phyloP scores from a whole-genome alignment of 2,113 vertebrate species.

The Bungarus multicinctus region DNA sequence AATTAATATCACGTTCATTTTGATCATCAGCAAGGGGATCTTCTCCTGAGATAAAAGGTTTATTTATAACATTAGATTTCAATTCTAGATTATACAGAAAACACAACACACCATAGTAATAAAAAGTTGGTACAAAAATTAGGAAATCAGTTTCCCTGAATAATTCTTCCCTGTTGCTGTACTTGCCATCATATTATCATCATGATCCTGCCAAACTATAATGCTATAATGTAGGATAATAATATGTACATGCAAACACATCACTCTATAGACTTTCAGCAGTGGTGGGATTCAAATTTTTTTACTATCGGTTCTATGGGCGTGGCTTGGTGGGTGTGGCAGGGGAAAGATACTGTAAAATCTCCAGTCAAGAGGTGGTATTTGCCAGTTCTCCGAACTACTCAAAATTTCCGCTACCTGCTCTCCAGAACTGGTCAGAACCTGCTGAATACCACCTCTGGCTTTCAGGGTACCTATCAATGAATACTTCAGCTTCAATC shows the following conservation, averaged over 20 bases:
- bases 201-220: not conserved
- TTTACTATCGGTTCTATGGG: too few relatives aligned
- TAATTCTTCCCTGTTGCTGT: not conserved
- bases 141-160: rapidly evolving
- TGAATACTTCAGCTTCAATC: too few relatives aligned
- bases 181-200: not conserved
- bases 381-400: too few relatives aligned
- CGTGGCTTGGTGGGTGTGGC: too few relatives aligned
- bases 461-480: too few relatives aligned
- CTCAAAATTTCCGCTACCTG: too few relatives aligned
- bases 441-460: too few relatives aligned
- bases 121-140: not conserved
- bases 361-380: too few relatives aligned
- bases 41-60: conserved; percentile 76
- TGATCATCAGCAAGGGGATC: conserved; percentile 95
- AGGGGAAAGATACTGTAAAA: too few relatives aligned
- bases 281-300: too few relatives aligned
- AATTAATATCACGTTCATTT: conserved; percentile 93
- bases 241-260: not conserved
- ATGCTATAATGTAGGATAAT: not conserved
- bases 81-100: not conserved
- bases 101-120: rapidly evolving
- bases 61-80: not conserved
- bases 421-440: too few relatives aligned
- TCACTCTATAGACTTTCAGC: not conserved